A percentile compares a stretch with the other conserved stretches of the same genome.
Evolutionary conservation across 2,888 invertebrate species (phyloP).

Genomic region (Rotaria macrura): DNA sequence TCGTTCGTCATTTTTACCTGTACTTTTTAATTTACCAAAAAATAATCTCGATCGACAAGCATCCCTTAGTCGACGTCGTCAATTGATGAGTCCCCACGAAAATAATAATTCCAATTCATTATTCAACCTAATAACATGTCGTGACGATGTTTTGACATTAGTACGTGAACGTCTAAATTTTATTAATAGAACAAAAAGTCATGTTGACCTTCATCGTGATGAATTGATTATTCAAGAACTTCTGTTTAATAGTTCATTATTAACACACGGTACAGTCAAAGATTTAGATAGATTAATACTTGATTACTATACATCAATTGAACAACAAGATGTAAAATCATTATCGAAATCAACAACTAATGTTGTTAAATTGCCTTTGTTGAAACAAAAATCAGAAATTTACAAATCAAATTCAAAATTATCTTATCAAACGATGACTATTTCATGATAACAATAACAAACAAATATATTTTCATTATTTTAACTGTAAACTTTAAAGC

Average conservation of each 20-base stretch:
- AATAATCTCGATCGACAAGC: background rate
- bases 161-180: background rate
- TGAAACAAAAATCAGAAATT: background rate
- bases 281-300: background rate
- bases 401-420: no score
- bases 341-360: background rate
- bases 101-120: background rate
- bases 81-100: background rate
- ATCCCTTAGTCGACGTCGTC: background rate
- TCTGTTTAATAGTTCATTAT: background rate
- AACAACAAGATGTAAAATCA: background rate
- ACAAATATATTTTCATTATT: no score
- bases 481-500: no score
- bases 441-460: background rate
- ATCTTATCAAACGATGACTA: background rate
- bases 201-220: background rate
- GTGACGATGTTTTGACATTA: background rate
- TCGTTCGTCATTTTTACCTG: background rate
- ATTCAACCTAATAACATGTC: background rate
- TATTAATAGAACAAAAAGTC: background rate
- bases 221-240: background rate
- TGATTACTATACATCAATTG: background rate
- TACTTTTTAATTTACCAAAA: background rate
- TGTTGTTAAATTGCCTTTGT: background rate
- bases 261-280: background rate